Percentiles rank a stretch among this genome's conserved stretches.
phyloP scores from a whole-genome alignment of 1,140 invertebrate genomes.

The Penaeus japonicus region DNA sequence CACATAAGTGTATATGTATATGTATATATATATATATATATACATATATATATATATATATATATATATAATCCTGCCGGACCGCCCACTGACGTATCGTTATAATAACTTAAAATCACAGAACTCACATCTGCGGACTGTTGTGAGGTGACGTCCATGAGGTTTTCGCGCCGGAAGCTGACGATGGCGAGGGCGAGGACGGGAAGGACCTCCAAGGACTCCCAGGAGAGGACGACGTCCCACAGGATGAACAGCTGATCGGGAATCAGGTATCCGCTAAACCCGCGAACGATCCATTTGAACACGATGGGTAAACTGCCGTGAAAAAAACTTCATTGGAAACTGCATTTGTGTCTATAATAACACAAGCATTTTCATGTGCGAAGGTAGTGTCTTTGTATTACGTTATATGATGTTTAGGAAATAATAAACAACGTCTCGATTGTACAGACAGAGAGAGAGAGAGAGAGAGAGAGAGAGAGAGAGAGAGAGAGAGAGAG shows the following conservation, averaged over 20 bases:
- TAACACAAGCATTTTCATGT: no score
- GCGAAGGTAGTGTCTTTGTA: no score
- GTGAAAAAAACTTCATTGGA: not conserved
- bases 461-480: not conserved
- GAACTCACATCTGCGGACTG: conserved; percentile 79
- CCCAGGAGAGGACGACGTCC: conserved; percentile 91
- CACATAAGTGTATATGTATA: no score
- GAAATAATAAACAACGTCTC: no score
- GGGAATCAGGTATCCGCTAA: conserved; percentile 90
- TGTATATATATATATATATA: no score
- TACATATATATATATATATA: no score
- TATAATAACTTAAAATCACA: not conserved
- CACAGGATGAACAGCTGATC: conserved; percentile 91
- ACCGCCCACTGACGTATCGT: conserved; percentile 22
- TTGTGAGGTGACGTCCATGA: conserved; percentile 86
- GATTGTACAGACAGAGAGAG: not conserved
- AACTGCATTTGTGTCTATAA: not conserved
- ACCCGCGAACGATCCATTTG: conserved; percentile 94
- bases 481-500: not conserved
- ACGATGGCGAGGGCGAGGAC: conserved; percentile 87
- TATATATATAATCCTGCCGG: not conserved
- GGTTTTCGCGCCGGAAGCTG: conserved; percentile 89
- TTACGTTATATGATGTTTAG: no score
- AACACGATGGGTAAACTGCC: conserved; percentile 85
- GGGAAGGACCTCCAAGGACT: conserved; percentile 88